A percentile compares a stretch with the other conserved stretches of the same genome.
Evolutionary conservation across 1,140 invertebrate genomes (phyloP).

Genomic region (Charaxes varanes): DNA sequence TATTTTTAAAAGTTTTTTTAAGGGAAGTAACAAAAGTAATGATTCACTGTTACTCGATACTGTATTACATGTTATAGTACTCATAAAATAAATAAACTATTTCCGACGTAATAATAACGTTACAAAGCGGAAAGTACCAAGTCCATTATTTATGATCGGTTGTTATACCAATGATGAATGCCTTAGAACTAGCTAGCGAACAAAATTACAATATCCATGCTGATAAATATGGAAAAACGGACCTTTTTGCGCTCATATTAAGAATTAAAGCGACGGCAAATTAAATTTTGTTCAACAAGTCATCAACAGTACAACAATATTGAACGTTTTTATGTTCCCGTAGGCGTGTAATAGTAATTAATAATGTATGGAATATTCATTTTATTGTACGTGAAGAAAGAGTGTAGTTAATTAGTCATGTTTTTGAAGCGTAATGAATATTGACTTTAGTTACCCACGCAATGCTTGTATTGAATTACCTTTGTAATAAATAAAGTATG

Average conservation of each 20-base stretch:
- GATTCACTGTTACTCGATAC: no score
- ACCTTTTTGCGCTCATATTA: not conserved
- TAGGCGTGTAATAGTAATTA: slow-evolving; percentile 20
- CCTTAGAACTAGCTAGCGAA: slow-evolving; percentile 3
- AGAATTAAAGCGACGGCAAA: not conserved
- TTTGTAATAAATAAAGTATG: slow-evolving; percentile 1
- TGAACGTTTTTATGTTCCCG: slow-evolving; percentile 18
- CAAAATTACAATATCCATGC: not conserved
- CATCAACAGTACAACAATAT: slow-evolving; percentile 17
- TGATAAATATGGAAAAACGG: not conserved
- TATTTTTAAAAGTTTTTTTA: no score
- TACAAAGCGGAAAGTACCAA: slow-evolving; percentile 22
- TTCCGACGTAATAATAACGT: slow-evolving; percentile 17
- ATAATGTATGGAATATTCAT: slow-evolving; percentile 19
- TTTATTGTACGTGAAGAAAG: slow-evolving; percentile 18
- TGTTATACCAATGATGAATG: slow-evolving; percentile 21
- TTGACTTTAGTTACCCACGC: slow-evolving; percentile 15
- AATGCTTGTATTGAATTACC: slow-evolving; percentile 2
- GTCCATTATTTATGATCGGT: slow-evolving; percentile 18
- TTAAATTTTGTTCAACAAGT: slow-evolving; percentile 1
- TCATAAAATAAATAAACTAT: no score
- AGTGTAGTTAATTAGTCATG: slow-evolving; percentile 12
- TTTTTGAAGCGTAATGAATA: slow-evolving; percentile 14
- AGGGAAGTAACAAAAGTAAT: no score
- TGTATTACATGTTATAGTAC: no score